Percentiles rank a stretch among this genome's conserved stretches.
phyloP scores from a whole-genome alignment of 1,140 invertebrate species.

The Wiebesia pumilae region DNA sequence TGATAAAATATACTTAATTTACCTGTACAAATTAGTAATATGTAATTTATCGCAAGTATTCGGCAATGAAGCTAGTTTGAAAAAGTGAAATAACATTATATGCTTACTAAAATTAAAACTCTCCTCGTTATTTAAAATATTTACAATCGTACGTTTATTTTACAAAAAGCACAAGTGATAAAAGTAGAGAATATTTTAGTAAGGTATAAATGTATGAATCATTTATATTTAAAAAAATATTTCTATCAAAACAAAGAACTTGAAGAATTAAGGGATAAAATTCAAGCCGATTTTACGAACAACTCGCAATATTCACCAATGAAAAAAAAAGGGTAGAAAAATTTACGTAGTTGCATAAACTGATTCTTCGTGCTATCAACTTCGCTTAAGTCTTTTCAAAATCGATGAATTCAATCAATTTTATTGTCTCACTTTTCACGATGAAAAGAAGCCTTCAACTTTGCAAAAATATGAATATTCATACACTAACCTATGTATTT shows the following conservation, averaged over 20 bases:
- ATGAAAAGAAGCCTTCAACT: background rate
- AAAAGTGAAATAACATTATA: background rate
- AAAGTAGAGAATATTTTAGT: background rate
- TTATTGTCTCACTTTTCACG: background rate
- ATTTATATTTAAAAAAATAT: background rate
- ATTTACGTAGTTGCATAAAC: background rate
- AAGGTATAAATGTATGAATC: background rate
- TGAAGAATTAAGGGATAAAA: background rate
- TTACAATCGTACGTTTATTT: no score
- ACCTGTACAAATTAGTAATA: background rate
- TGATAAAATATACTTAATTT: slow-evolving; percentile 9
- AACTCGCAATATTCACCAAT: background rate
- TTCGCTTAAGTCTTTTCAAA: background rate
- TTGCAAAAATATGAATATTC: background rate
- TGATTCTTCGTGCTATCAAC: background rate
- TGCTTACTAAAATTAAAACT: background rate
- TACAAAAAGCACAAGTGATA: background rate
- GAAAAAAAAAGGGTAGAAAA: background rate
- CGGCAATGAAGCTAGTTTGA: background rate
- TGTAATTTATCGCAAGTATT: background rate
- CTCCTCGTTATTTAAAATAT: background rate
- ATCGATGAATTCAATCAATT: background rate
- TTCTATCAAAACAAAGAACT: background rate
- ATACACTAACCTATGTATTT: no score
- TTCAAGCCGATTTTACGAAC: background rate